phyloP scores from a whole-genome alignment of 2,797 vertebrate genomes.

The Urosaurus nigricauda region DNA sequence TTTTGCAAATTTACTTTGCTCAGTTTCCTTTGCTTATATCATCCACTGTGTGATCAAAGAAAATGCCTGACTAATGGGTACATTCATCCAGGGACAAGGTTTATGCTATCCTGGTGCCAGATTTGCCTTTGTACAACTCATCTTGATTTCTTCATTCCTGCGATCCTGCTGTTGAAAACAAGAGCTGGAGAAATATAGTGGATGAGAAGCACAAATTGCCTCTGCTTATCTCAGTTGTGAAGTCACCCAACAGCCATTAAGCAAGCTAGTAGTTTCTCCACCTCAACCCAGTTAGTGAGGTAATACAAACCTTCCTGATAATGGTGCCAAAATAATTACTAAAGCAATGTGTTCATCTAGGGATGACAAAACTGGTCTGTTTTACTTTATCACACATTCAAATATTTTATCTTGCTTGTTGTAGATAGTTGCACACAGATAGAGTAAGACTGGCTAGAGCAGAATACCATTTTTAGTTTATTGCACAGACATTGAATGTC shows the following conservation, averaged over 20 bases:
- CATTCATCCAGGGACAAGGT: not conserved
- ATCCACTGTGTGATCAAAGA: not conserved
- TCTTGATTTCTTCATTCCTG: constrained; percentile 21
- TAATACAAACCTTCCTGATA: not conserved
- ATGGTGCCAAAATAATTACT: not conserved
- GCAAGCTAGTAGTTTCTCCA: not conserved
- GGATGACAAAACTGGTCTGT: too few relatives aligned
- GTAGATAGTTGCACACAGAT: too few relatives aligned
- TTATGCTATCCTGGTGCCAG: constrained; percentile 34
- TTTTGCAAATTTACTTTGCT: too few relatives aligned
- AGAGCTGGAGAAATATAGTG: not conserved
- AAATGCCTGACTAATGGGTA: not conserved
- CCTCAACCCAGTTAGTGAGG: not conserved
- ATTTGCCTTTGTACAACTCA: not conserved
- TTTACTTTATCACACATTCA: too few relatives aligned
- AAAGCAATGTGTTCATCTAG: not conserved
- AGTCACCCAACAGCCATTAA: not conserved
- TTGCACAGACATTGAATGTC: too few relatives aligned
- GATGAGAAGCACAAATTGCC: not conserved
- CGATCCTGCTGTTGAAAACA: not conserved
- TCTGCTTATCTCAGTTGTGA: not conserved
- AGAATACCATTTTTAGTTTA: too few relatives aligned
- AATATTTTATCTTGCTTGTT: too few relatives aligned
- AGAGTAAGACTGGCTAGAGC: too few relatives aligned
- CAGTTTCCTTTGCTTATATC: not conserved